Percentiles rank a stretch among this genome's conserved stretches.
phyloP scores from a whole-genome alignment of 2,113 vertebrate genomes.

The Ameiurus melas region DNA sequence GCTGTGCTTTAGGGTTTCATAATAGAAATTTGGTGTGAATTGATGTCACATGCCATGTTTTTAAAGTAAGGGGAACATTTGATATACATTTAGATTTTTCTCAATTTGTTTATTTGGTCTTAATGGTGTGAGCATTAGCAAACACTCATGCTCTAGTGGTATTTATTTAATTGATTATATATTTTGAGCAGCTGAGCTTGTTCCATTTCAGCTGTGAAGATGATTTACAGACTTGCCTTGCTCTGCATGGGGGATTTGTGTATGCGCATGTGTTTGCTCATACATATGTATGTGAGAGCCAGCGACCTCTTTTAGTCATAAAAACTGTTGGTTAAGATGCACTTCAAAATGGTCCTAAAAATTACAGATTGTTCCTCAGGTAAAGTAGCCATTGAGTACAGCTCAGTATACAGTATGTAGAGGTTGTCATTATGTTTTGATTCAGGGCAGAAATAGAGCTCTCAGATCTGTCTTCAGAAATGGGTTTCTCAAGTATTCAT shows the following conservation, averaged over 20 bases:
- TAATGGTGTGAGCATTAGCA: conserved; percentile 40
- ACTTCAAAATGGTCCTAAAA: conserved; percentile 62
- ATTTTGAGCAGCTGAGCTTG: neutral
- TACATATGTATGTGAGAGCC: neutral
- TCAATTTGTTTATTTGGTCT: neutral
- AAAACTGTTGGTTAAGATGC: conserved; percentile 52
- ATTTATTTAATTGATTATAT: neutral
- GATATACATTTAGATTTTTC: neutral
- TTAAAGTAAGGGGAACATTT: neutral
- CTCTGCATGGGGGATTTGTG: neutral
- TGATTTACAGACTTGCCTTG: neutral
- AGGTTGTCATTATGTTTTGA: conserved; percentile 67
- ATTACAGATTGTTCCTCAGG: conserved; percentile 63
- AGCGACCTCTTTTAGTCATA: conserved; percentile 57
- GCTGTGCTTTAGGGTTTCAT: neutral
- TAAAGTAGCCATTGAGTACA: conserved; percentile 49
- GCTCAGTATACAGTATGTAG: conserved; percentile 35
- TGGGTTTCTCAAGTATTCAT: conserved; percentile 59
- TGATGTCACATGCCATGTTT: neutral
- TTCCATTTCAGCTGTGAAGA: neutral
- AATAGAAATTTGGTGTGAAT: neutral
- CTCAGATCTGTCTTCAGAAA: conserved; percentile 61
- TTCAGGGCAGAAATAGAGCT: conserved; percentile 55
- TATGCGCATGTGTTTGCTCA: neutral
- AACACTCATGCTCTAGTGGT: conserved; percentile 21